Percentiles rank a stretch among this genome's conserved stretches.
phyloP scores from a whole-genome alignment of 2,888 invertebrate genomes.

The Spodoptera littoralis region DNA sequence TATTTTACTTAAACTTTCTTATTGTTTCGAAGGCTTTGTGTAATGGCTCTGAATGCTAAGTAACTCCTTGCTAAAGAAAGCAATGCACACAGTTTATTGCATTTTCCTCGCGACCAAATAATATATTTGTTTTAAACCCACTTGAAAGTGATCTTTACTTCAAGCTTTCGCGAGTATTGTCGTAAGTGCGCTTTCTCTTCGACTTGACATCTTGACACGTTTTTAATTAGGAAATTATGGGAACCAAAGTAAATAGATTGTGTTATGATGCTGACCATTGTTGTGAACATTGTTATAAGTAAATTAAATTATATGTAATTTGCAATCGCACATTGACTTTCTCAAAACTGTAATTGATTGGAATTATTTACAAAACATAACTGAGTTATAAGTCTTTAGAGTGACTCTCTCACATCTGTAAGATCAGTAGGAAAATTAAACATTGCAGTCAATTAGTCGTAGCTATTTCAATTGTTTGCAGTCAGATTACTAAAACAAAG shows the following conservation, averaged over 20 bases:
- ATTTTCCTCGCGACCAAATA: conserved; percentile 40
- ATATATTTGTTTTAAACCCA: conserved; percentile 58
- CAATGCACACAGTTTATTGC: conserved; percentile 43
- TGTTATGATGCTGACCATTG: no score
- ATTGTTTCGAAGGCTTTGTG: conserved; percentile 30
- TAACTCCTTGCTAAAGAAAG: conserved; percentile 44
- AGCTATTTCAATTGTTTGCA: conserved; percentile 1
- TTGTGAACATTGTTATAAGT: no score
- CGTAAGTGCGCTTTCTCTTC: conserved; percentile 58
- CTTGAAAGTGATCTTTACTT: conserved; percentile 43
- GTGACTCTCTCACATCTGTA: no score
- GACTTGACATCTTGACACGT: conserved; percentile 33
- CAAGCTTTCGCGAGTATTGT: conserved; percentile 61
- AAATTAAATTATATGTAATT: no score
- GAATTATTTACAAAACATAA: no score
- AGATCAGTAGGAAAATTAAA: no score
- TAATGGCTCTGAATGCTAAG: conserved; percentile 49
- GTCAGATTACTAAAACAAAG: conserved; percentile 40
- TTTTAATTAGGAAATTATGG: conserved; percentile 30
- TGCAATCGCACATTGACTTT: no score
- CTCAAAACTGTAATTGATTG: no score
- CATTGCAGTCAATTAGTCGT: no score
- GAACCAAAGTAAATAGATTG: conserved; percentile 8
- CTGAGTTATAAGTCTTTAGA: no score
- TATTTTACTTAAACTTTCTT: conserved; percentile 49